A percentile compares a stretch with the other conserved stretches of the same genome.
Evolutionary conservation across 2,113 vertebrate species (phyloP).

Genomic region (Paraplagusia blochii): DNA sequence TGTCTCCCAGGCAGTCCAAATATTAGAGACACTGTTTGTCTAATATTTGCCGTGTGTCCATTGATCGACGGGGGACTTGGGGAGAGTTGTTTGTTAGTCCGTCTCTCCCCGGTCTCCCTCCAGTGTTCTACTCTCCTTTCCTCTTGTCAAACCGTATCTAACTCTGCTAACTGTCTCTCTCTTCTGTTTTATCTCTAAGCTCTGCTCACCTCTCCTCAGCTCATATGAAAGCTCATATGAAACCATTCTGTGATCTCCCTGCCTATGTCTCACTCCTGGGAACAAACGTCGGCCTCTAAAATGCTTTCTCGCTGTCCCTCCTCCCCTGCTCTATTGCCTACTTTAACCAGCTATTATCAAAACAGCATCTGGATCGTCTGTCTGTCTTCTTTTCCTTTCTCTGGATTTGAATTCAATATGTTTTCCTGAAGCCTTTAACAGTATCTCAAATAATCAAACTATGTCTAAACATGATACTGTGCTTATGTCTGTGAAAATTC

Average conservation of each 20-base stretch:
- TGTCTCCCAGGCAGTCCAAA: too few species aligned
- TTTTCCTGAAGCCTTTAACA: constrained; percentile 26
- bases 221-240: constrained; percentile 59
- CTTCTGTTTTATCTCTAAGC: constrained; percentile 63
- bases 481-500: constrained; percentile 6
- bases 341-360: constrained; percentile 20
- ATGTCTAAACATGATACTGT: constrained; percentile 36
- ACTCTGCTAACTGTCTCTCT: constrained; percentile 57
- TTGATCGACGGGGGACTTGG: constrained; percentile 7
- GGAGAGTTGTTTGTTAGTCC: constrained; percentile 11
- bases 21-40: not conserved
- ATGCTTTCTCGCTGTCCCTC: constrained; percentile 16
- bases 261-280: constrained; percentile 31
- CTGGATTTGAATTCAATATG: constrained; percentile 35
- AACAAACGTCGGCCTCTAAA: constrained; percentile 45
- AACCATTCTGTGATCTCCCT: constrained; percentile 52
- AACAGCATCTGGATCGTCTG: constrained; percentile 18
- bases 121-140: constrained; percentile 11
- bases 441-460: constrained; percentile 24
- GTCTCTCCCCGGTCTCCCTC: constrained; percentile 3
- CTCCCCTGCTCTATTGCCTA: constrained; percentile 9
- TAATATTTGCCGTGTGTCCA: constrained; percentile 13
- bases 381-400: constrained; percentile 32
- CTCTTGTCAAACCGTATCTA: constrained; percentile 49
- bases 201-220: constrained; percentile 54